Percentiles rank a stretch among this genome's conserved stretches.
Conservation (phyloP, 2,888 invertebrate species). For the Tridacna gigas region DNA sequence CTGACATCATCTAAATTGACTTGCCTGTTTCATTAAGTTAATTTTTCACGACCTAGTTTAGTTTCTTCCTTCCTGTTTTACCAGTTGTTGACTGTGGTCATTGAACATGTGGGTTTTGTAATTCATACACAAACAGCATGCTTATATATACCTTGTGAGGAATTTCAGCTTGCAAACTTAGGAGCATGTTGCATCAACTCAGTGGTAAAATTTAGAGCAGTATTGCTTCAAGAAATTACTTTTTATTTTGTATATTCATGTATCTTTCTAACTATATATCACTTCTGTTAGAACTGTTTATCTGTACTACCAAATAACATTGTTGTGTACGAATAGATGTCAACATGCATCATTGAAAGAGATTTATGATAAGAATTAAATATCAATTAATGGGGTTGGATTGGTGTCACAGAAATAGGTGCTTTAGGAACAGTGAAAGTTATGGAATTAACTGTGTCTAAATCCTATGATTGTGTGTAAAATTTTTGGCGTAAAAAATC, state of each 20-base stretch:
- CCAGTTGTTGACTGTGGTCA: constrained; percentile 23
- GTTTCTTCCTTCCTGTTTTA: constrained; percentile 47
- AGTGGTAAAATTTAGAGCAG: no score
- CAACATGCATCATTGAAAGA: no score
- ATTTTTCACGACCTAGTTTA: constrained; percentile 44
- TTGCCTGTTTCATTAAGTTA: constrained; percentile 57
- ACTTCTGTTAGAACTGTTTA: constrained; percentile 2
- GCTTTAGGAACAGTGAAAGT: no score
- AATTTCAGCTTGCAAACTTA: constrained; percentile 17
- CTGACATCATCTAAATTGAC: constrained; percentile 66
- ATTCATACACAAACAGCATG: constrained; percentile 19
- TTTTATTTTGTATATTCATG: constrained; percentile 9
- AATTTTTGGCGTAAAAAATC: no score
- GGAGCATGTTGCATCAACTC: constrained; percentile 1
- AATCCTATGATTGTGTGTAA: no score
- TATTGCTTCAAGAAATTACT: constrained; percentile 8
- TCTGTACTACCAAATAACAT: neutral
- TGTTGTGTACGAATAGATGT: no score
- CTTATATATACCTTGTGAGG: constrained; percentile 14
- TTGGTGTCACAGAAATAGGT: no score
- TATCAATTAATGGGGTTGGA: no score
- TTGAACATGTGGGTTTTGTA: constrained; percentile 34
- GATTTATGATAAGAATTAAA: no score
- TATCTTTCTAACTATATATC: neutral
- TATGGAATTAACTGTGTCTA: no score